A percentile compares a stretch with the other conserved stretches of the same genome.
Conservation (phyloP, 2,888 invertebrate species). For the Xylophagus ater region DNA sequence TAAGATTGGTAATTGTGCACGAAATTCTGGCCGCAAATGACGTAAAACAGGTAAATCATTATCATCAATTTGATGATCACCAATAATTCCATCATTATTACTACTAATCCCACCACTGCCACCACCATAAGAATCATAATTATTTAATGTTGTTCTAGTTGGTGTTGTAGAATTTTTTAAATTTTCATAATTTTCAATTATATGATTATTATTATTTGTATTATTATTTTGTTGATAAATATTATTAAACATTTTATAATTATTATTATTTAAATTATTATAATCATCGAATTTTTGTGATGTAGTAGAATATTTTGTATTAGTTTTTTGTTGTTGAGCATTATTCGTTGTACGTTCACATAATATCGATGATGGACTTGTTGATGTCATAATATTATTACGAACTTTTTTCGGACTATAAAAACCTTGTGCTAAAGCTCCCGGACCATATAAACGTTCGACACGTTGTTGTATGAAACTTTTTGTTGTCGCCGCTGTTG, state of each 20-base stretch:
- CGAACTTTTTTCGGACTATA: slow-evolving; percentile 47
- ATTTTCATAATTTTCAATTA: slow-evolving; percentile 10
- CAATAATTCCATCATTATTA: too few relatives aligned
- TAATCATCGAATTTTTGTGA: too few relatives aligned
- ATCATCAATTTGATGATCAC: neutral
- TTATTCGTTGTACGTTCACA: slow-evolving; percentile 21
- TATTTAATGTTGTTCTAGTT: too few relatives aligned
- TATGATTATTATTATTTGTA: too few relatives aligned
- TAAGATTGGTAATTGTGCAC: slow-evolving; percentile 59
- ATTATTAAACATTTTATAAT: too few relatives aligned
- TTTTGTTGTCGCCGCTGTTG: slow-evolving; percentile 44
- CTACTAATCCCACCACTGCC: neutral
- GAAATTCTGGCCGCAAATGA: slow-evolving; percentile 74
- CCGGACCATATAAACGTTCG: slow-evolving; percentile 77
- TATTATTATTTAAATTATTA: too few relatives aligned
- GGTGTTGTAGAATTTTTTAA: too few relatives aligned
- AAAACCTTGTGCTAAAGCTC: slow-evolving; percentile 75
- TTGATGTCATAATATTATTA: neutral
- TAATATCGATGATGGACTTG: slow-evolving; percentile 2
- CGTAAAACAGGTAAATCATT: slow-evolving; percentile 60
- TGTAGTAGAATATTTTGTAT: too few relatives aligned
- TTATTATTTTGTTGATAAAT: too few relatives aligned
- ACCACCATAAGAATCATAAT: too few relatives aligned
- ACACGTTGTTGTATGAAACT: slow-evolving; percentile 83
- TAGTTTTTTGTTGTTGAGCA: too few relatives aligned